phyloP scores from a whole-genome alignment of 2,888 invertebrate genomes.

The Rhaphigaster nebulosa region DNA sequence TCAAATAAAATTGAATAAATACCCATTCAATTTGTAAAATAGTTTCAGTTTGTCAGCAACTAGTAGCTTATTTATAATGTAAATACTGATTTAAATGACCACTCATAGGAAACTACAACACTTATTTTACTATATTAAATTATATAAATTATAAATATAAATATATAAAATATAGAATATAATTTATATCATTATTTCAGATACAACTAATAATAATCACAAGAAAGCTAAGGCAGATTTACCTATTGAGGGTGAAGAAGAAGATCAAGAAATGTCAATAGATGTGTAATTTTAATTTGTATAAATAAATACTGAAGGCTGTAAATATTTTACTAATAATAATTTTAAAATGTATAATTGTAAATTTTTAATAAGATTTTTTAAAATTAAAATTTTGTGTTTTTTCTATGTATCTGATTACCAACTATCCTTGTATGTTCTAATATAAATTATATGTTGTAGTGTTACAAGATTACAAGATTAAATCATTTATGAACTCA shows the following conservation, averaged over 20 bases:
- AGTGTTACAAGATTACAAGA: too few relatives aligned
- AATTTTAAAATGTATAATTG: neutral
- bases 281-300: neutral
- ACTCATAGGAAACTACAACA: neutral
- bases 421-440: neutral
- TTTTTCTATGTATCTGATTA: neutral
- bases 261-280: slow-evolving; percentile 30
- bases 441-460: too few relatives aligned
- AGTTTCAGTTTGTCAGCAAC: neutral
- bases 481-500: too few relatives aligned
- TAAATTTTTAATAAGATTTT: neutral
- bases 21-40: too few relatives aligned
- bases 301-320: neutral
- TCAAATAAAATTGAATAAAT: too few relatives aligned
- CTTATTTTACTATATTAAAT: neutral
- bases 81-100: neutral
- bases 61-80: neutral
- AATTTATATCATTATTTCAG: slow-evolving; percentile 5
- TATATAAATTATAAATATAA: neutral
- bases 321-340: neutral
- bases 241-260: slow-evolving; percentile 17
- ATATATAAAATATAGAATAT: neutral
- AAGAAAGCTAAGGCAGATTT: slow-evolving; percentile 37
- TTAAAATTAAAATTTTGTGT: neutral
- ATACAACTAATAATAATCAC: neutral